phyloP scores from a whole-genome alignment of 1,140 invertebrate genomes.

The Tetranychus urticae region DNA sequence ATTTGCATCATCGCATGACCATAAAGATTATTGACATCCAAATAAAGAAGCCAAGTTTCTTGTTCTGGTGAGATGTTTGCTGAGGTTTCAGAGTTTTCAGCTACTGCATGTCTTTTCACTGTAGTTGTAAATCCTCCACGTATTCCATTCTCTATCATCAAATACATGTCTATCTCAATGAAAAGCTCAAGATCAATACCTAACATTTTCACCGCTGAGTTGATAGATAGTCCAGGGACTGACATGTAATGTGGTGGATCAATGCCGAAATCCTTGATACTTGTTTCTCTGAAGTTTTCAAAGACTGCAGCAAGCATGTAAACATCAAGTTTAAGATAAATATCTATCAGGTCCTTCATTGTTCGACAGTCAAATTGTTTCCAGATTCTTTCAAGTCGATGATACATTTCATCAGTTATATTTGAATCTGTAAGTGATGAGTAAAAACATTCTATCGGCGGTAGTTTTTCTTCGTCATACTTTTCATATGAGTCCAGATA shows the following conservation, averaged over 20 bases:
- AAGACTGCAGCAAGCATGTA: conserved; percentile 23
- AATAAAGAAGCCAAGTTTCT: conserved; percentile 12
- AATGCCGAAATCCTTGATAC: conserved; percentile 8
- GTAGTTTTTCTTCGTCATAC: conserved; percentile 12
- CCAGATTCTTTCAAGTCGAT: conserved; percentile 10
- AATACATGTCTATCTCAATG: conserved; percentile 10
- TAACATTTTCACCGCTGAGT: no score
- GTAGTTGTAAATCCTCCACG: not conserved
- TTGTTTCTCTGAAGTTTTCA: conserved; percentile 16
- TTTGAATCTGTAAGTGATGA: not conserved
- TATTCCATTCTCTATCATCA: conserved; percentile 16
- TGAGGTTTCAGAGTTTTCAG: conserved; percentile 10
- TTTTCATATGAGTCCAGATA: conserved; percentile 2
- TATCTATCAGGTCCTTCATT: conserved; percentile 21
- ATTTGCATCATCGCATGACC: conserved; percentile 4
- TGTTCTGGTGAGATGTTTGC: conserved; percentile 3
- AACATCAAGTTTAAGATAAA: conserved; percentile 23
- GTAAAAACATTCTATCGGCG: conserved; percentile 1
- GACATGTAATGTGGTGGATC: conserved; percentile 12
- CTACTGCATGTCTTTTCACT: not conserved
- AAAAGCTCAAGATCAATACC: no score
- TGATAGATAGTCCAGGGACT: no score
- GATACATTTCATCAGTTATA: not conserved
- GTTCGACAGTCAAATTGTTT: conserved; percentile 16
- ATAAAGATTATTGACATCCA: conserved; percentile 10